A percentile compares a stretch with the other conserved stretches of the same genome.
phyloP scores from a whole-genome alignment of 2,888 invertebrate genomes.

The Aricia artaxerxes region DNA sequence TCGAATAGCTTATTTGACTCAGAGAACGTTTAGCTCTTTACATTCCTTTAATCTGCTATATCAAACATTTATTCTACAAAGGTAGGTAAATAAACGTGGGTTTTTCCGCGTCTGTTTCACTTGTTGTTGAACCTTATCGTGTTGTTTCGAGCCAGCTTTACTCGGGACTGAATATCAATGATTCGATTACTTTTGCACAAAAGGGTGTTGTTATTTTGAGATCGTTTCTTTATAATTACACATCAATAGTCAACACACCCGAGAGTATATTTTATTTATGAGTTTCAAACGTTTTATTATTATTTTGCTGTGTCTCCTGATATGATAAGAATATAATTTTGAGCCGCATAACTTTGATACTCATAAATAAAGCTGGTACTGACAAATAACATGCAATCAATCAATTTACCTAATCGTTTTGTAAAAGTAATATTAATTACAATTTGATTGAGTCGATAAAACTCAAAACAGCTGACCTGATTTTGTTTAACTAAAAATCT shows the following conservation, averaged over 20 bases:
- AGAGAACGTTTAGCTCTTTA: constrained; percentile 15
- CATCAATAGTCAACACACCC: not conserved
- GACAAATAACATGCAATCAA: not conserved
- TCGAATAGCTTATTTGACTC: constrained; percentile 27
- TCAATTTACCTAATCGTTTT: not conserved
- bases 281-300: too few species aligned
- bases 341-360: not conserved
- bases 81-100: not conserved
- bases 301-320: not conserved
- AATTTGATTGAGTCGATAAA: not conserved
- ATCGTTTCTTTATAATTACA: not conserved
- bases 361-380: too few species aligned
- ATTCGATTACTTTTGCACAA: not conserved
- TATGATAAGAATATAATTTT: not conserved
- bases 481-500: not conserved
- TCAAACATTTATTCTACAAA: constrained; percentile 15
- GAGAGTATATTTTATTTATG: not conserved
- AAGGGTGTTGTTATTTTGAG: not conserved
- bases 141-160: not conserved
- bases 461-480: not conserved
- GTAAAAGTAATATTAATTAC: not conserved
- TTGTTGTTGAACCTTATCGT: not conserved
- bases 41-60: constrained; percentile 24
- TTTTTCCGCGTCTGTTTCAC: not conserved
- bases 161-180: not conserved